Conservation (phyloP, 2,888 invertebrate species). For the Osmoderma eremita region DNA sequence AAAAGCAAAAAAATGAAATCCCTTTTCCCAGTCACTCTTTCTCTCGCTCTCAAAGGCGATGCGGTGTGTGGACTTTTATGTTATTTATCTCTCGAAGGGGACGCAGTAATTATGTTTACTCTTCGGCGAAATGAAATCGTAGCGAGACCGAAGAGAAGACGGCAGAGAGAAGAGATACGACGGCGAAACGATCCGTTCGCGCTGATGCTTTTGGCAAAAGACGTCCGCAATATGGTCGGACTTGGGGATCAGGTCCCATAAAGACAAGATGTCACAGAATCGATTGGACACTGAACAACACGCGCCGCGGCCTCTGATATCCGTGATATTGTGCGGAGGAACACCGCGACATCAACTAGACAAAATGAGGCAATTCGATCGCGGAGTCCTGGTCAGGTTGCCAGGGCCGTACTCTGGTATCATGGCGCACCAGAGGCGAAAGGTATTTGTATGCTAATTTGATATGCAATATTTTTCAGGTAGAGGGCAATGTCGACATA, state of each 20-base stretch:
- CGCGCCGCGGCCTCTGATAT: conserved; percentile 47
- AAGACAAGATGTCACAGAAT: conserved; percentile 64
- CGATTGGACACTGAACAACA: conserved; percentile 61
- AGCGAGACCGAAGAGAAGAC: neutral
- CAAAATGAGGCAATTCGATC: conserved; percentile 61
- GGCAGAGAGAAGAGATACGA: neutral
- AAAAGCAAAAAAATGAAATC: too few relatives aligned
- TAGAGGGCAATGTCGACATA: neutral
- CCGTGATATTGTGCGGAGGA: conserved; percentile 57
- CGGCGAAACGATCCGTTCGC: neutral
- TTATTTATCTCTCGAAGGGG: conserved; percentile 38
- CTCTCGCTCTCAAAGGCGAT: too few relatives aligned
- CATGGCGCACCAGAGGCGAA: neutral
- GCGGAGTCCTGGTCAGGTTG: conserved; percentile 47
- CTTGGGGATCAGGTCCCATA: conserved; percentile 59
- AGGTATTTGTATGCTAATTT: conserved; percentile 24
- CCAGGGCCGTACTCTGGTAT: conserved; percentile 40
- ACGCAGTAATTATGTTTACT: conserved; percentile 40
- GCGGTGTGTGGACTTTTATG: conserved; percentile 34
- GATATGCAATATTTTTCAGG: conserved; percentile 16
- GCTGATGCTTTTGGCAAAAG: conserved; percentile 28
- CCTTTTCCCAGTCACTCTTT: too few relatives aligned
- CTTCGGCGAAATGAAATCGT: conserved; percentile 35
- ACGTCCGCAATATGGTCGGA: conserved; percentile 53
- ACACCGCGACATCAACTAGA: conserved; percentile 53